These are phyloP conservation scores for Dinothrombium tinctorium DNA, from an alignment of 1,140 invertebrate species.

Conservation along the genomic window DNA sequence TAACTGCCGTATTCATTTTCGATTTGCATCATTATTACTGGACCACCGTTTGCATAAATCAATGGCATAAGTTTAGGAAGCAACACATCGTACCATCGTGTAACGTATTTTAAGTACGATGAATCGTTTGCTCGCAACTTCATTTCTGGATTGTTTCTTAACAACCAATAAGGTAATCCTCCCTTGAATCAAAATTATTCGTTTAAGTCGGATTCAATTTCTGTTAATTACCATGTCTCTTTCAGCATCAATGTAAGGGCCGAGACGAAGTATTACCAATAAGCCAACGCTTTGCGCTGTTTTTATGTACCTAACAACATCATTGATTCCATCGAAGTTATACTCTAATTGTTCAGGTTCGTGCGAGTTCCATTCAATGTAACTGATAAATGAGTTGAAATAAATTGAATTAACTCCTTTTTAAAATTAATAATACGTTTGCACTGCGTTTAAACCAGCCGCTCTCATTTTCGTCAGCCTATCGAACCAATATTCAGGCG, in stretches of 20 bases:
- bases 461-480: slow-evolving; percentile 23
- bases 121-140: slow-evolving; percentile 13
- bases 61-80: slow-evolving; percentile 21
- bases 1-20: slow-evolving; percentile 17
- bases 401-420: no score
- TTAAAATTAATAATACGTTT: no score
- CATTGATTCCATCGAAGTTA: slow-evolving; percentile 6
- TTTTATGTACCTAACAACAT: slow-evolving; percentile 22
- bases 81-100: slow-evolving; percentile 20
- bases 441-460: slow-evolving; percentile 27
- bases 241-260: slow-evolving; percentile 29
- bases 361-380: slow-evolving; percentile 7
- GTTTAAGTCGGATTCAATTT: no score
- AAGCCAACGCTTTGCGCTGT: slow-evolving; percentile 23
- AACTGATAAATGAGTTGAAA: no score
- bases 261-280: slow-evolving; percentile 23
- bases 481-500: slow-evolving; percentile 25
- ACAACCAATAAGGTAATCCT: slow-evolving; percentile 23
- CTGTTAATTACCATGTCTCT: slow-evolving; percentile 27
- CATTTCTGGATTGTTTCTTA: slow-evolving; percentile 15
- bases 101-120: slow-evolving; percentile 19
- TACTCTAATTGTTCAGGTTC: slow-evolving; percentile 4
- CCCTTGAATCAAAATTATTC: no score
- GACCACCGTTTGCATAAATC: slow-evolving; percentile 23
- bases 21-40: slow-evolving; percentile 21